Conservation (phyloP, 2,797 vertebrate genomes). For the Enteromius unitaeniatus region DNA sequence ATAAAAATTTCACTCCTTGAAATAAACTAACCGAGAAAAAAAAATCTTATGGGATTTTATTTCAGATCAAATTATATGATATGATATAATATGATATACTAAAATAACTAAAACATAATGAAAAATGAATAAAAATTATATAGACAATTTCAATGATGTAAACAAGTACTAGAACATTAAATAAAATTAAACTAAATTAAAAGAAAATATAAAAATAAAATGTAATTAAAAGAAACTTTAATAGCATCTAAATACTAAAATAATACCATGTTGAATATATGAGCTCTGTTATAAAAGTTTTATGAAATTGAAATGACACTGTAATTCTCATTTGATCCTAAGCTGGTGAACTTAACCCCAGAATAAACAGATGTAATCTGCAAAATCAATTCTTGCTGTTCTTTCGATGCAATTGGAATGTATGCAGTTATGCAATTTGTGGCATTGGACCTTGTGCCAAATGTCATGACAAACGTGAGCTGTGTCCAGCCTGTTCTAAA, state of each 20-base stretch:
- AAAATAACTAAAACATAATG: too few relatives aligned
- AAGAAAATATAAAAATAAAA: background rate
- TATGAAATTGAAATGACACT: background rate
- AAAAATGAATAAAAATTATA: background rate
- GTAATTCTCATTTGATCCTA: background rate
- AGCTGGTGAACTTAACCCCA: background rate
- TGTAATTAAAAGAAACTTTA: background rate
- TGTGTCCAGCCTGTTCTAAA: background rate
- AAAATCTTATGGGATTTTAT: too few relatives aligned
- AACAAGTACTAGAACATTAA: background rate
- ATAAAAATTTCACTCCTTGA: background rate
- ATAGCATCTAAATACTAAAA: background rate
- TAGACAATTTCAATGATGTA: background rate
- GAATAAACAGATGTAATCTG: slow-evolving; percentile 34
- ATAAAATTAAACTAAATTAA: too few relatives aligned
- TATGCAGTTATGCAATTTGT: slow-evolving; percentile 6
- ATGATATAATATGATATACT: too few relatives aligned
- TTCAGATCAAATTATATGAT: too few relatives aligned
- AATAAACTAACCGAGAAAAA: background rate
- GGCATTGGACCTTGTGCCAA: slow-evolving; percentile 30
- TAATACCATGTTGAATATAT: background rate
- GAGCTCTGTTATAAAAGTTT: background rate
- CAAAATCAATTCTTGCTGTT: slow-evolving; percentile 29
- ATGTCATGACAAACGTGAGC: slow-evolving; percentile 18
- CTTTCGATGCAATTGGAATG: background rate